These are phyloP conservation scores for Drosophila basisetae DNA, from an alignment of 2,888 invertebrate species.

Conservation along the genomic window DNA sequence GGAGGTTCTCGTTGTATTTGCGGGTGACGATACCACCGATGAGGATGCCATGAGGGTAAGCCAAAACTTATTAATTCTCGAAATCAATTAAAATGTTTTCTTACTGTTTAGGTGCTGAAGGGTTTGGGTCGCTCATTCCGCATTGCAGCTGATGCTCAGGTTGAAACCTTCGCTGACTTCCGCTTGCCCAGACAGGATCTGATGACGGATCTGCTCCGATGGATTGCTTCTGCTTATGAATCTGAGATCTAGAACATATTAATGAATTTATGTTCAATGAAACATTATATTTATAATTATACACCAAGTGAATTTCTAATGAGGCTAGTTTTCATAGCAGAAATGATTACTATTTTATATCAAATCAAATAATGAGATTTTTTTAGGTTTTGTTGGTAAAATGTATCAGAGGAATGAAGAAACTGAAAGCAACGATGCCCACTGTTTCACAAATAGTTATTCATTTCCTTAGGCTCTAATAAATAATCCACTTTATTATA, in stretches of 20 bases:
- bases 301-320: not conserved
- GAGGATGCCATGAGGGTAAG: conserved; percentile 95
- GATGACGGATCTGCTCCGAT: conserved; percentile 89
- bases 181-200: conserved; percentile 90
- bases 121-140: conserved; percentile 92
- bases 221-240: conserved; percentile 86
- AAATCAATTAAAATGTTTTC: not conserved
- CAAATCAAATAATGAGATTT: not conserved
- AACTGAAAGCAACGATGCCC: not conserved
- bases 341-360: not conserved
- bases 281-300: not conserved
- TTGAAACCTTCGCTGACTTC: conserved; percentile 90
- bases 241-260: conserved; percentile 24
- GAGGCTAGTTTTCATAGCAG: not conserved
- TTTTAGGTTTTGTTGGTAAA: not conserved
- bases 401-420: not conserved
- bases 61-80: not conserved
- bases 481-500: not conserved
- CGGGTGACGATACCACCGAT: conserved; percentile 95
- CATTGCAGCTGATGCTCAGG: conserved; percentile 89
- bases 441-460: not conserved
- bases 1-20: conserved; percentile 91
- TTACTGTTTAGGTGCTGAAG: conserved; percentile 87
- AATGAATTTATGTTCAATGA: conserved; percentile 16
- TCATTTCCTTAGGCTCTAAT: not conserved